Conservation (phyloP, 2,113 vertebrate species). For the Carassius auratus region DNA sequence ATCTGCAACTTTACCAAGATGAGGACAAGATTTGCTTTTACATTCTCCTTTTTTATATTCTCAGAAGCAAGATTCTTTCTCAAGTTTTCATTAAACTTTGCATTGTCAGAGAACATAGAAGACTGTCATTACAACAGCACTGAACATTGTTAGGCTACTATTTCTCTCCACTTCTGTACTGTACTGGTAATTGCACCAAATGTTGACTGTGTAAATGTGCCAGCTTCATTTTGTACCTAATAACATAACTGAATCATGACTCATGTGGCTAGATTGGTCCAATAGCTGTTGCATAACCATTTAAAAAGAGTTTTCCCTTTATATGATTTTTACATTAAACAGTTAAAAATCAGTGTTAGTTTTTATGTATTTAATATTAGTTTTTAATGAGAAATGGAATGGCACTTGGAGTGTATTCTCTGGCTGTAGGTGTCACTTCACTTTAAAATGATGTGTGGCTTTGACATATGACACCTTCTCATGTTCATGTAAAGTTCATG, state of each 20-base stretch:
- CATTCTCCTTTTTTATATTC: neutral
- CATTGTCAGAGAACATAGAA: neutral
- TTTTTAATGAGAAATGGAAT: too few relatives aligned
- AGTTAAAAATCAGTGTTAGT: neutral
- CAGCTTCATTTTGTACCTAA: conserved; percentile 16
- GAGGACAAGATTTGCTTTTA: neutral
- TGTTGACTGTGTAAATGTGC: conserved; percentile 10
- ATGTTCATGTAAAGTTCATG: neutral
- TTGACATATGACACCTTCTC: conserved; percentile 28
- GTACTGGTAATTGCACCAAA: conserved; percentile 13
- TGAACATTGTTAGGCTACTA: neutral
- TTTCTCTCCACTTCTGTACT: neutral
- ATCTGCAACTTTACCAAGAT: neutral
- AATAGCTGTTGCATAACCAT: conserved; percentile 14
- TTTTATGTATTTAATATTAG: neutral
- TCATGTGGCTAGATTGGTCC: conserved; percentile 29
- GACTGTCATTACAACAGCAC: neutral
- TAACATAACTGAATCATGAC: conserved; percentile 35
- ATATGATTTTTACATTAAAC: neutral
- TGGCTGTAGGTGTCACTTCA: neutral
- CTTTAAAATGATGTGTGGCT: conserved; percentile 15
- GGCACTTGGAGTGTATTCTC: neutral
- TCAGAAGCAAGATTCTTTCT: neutral
- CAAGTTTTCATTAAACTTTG: neutral
- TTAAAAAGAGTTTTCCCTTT: conserved; percentile 20